These are phyloP conservation scores for Dryas iulia DNA, from an alignment of 1,140 invertebrate genomes.

Conservation along the genomic window DNA sequence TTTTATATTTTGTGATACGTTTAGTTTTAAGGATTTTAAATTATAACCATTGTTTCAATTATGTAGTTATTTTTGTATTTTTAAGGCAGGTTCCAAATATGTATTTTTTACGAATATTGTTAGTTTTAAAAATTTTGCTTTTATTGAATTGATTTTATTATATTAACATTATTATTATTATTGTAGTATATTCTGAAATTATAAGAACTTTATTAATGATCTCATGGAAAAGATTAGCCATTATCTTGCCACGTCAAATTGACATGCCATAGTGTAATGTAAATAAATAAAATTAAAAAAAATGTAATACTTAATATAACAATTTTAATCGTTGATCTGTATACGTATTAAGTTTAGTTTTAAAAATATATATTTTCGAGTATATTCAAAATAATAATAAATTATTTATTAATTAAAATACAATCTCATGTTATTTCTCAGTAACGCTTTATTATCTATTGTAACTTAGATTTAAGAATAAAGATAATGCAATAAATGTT, in stretches of 20 bases:
- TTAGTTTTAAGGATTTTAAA: conserved; percentile 42
- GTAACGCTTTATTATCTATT: conserved; percentile 16
- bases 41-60: conserved; percentile 29
- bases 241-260: background rate
- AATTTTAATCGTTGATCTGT: background rate
- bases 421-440: conserved; percentile 21
- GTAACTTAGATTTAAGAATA: conserved; percentile 10
- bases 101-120: conserved; percentile 4
- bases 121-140: conserved; percentile 7
- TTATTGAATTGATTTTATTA: conserved; percentile 21
- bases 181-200: conserved; percentile 1
- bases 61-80: conserved; percentile 22
- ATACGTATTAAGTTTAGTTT: background rate
- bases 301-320: conserved; percentile 9
- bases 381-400: background rate
- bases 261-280: background rate
- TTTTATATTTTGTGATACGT: conserved; percentile 61
- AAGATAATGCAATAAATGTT: conserved; percentile 35
- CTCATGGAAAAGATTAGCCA: conserved; percentile 2
- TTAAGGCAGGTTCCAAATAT: conserved; percentile 29
- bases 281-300: conserved; percentile 3
- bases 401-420: conserved; percentile 1
- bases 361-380: conserved; percentile 1
- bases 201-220: conserved; percentile 12
- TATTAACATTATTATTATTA: conserved; percentile 18